Evolutionary conservation across 2,113 vertebrate genomes (phyloP), one percentile per base, ranked within the genome.

Genomic region (Syngnathus typhle): DNA sequence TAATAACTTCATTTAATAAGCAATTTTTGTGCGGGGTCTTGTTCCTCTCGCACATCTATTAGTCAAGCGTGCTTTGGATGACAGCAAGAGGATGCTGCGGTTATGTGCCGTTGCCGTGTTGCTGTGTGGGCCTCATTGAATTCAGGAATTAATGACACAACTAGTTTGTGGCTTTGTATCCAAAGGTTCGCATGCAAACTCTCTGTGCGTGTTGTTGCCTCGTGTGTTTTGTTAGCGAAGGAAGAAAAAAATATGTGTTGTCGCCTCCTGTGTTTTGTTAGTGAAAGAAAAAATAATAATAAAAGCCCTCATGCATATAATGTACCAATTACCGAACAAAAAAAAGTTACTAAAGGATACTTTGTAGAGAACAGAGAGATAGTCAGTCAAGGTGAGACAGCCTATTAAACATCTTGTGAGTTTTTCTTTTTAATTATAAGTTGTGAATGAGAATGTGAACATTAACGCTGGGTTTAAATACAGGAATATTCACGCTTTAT

Each of bases 1-100:
- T 62, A 62, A 62, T 62, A 62, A 62, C 41, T 44, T 46, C 60
- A 43, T 62, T 62, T 62, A 62, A 44, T 44, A 44, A 62, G 60
- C 60, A 27, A 46, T 23, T 62, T 60, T 62, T 62, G 27, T 2
- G 9, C 2, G 9, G 9, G 16, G 60, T 62, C 60, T 27, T 62
- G 60, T 62, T 62, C 60, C 41, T 41, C 13, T 62, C 60, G 27
- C 21, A 62, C 7, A 62, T 21, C 60, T 62, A 44, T 62, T 62
- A 62, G 60, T 62, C 12, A 44, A 41, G 60, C 60, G 21, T 16
- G 39, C 60, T 62, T 21, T 27, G 60, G 41, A 44, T 62, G 41
- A 6, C 41, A 62, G 60, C 39, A 16, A 27, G 41, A 62, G 41
- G 60, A 62, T 62, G 41, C 41, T 62, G 39, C 21, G 16, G 41